Evolutionary conservation across 2,888 invertebrate species (phyloP), one percentile per base, ranked within the genome.

Genomic region (Netelia melanura): DNA sequence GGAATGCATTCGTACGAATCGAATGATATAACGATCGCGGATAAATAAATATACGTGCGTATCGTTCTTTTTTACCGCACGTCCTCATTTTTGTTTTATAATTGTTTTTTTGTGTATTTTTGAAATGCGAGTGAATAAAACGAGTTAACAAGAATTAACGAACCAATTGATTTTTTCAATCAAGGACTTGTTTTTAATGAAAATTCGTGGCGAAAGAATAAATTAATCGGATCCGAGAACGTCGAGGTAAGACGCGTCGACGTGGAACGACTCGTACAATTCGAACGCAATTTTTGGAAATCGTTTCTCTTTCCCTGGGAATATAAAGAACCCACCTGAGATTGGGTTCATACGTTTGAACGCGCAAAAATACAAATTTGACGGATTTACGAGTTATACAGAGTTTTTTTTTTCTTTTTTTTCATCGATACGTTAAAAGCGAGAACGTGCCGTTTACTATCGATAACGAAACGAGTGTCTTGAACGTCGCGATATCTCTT

Each of bases 1-100:
- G 67, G 38, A 81, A 84, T 74, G 68, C 67, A 56, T 74, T 81
- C 44, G 62, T 72, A 56, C 38, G 11, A 64, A 84, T 72, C 67
- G 61, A 64, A 77, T 84, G 77, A 67, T 68, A 67, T 74, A 72
- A 81, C 72, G 62, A 43, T 38, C 48, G 21, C 23, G 65, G 44
- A 54, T 11, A 72, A 72, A 23, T 56, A 38, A 38, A 67, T 44
- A 23, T 62, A 72, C 23, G 17, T 43, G 54, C 58, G 43, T 25
- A 30, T 30, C 30, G 8, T 67, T 10, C 21, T 21, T 48, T 10
- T 67, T 44, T 17, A 17, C 17, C 44, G 21, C 3, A 1, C 5
- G 9, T 58, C n/a, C 11, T 58, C 23, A 21, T 58, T 58, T 21
- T 58, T 62, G 17, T 17, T 17, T 17, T 17, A 6, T 0, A 62